Evolutionary conservation across 2,888 invertebrate genomes (phyloP).

Genomic region (Noctua janthe): DNA sequence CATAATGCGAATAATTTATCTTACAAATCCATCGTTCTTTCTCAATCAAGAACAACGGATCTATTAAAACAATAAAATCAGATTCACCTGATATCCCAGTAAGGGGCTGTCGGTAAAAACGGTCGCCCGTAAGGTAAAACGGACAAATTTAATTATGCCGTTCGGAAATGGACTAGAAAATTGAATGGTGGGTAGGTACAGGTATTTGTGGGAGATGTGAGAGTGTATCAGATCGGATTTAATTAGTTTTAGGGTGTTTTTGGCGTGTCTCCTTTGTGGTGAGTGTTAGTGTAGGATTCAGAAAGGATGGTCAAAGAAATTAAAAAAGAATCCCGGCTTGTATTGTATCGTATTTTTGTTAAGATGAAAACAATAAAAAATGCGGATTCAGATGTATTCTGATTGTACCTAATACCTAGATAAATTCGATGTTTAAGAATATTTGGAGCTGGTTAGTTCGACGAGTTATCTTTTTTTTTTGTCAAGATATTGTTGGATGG

Average conservation of each 20-base stretch:
- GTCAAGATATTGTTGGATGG: background rate
- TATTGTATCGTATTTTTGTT: background rate
- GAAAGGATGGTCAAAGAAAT: background rate
- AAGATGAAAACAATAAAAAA: background rate
- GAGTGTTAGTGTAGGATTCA: background rate
- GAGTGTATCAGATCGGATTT: constrained; percentile 42
- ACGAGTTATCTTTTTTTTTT: background rate
- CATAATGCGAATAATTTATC: background rate
- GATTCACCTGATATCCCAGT: constrained; percentile 51
- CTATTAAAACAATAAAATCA: constrained; percentile 48
- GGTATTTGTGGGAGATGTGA: constrained; percentile 72
- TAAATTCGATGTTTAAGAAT: background rate
- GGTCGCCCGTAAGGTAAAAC: constrained; percentile 70
- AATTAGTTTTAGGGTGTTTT: constrained; percentile 42
- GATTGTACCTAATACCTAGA: background rate
- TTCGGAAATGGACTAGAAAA: constrained; percentile 88
- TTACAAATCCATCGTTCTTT: background rate
- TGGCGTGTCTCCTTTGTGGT: constrained; percentile 5
- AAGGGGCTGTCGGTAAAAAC: constrained; percentile 44
- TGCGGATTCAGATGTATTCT: background rate
- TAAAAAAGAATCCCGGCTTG: background rate
- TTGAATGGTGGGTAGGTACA: constrained; percentile 78
- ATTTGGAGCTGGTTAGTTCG: background rate
- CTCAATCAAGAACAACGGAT: constrained; percentile 35
- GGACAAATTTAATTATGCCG: constrained; percentile 86